A percentile compares a stretch with the other conserved stretches of the same genome.
Evolutionary conservation across 2,797 vertebrate genomes (phyloP).

Genomic region (Argyrosomus regius): DNA sequence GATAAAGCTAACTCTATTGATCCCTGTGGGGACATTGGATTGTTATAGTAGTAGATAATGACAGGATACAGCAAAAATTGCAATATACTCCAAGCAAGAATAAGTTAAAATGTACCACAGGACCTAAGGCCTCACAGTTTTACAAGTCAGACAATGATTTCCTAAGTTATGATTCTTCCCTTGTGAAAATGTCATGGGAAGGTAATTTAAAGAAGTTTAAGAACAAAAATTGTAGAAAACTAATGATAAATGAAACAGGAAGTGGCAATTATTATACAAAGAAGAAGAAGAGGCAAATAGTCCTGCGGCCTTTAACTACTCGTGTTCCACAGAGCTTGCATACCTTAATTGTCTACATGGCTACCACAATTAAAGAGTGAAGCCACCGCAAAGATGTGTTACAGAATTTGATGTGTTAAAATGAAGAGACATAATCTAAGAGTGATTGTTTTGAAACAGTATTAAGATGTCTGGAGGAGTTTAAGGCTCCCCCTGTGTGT

Average conservation of each 20-base stretch:
- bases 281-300: background rate
- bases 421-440: too few species aligned
- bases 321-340: background rate
- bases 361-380: too few species aligned
- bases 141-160: constrained; percentile 9
- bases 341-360: background rate
- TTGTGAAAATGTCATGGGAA: background rate
- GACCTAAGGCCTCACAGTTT: constrained; percentile 5
- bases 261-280: background rate
- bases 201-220: background rate
- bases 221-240: background rate
- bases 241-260: background rate
- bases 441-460: too few species aligned
- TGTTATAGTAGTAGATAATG: constrained; percentile 38
- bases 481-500: too few species aligned
- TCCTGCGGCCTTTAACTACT: background rate
- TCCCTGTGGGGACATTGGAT: constrained; percentile 46
- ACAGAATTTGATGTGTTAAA: too few species aligned
- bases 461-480: too few species aligned
- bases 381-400: too few species aligned
- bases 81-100: constrained; percentile 26
- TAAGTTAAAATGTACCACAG: constrained; percentile 1
- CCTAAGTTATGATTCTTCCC: constrained; percentile 16
- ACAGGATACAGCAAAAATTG: constrained; percentile 35
- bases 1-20: constrained; percentile 53